Evolutionary conservation across 2,888 invertebrate genomes (phyloP), one percentile per base, ranked within the genome.

Genomic region (Margaritifera margaritifera): DNA sequence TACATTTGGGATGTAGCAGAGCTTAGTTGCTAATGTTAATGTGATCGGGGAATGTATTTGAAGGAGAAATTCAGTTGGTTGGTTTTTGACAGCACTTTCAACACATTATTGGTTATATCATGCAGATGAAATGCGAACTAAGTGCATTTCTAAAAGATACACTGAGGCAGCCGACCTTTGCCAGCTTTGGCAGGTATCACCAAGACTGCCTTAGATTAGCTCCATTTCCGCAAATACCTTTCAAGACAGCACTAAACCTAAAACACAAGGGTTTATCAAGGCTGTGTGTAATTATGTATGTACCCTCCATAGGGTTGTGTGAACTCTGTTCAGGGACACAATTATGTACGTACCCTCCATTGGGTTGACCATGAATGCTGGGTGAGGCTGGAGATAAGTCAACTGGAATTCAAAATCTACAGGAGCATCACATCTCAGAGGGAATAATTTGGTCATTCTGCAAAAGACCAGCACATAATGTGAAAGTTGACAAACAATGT

Each of bases 341-440:
- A 57, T 42, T 31, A 19, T 22, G 52, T 62, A 64, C 77, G 64
- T 68, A 89, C 89, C 89, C 82, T 85, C 79, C 82, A 88, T 79
- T 8, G 90, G 90, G 61, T 87, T 78, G 8, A 90, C 81, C 42
- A 77, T 74, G 68, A 89, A 88, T 18, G 89, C 84, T 59, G 86
- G 86, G 72, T 89, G 85, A 27, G 84, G 83, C 53, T 89, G 87
- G 25, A 87, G 69, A 62, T 84, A 85, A 6, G 83, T 83, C 20
- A 90, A 72, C 53, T 85, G 80, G 74, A 84, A 90, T 74, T 90
- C 89, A 86, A 89, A 89, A 71, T 89, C 89, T n/a, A 89, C 80
- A 8, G 89, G 89, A 20, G 85, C 88, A 69, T 86, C 80, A 77
- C 87, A 87, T 63, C 81, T 71, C 53, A 90, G 77, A 8, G 89